Evolutionary conservation across 2,888 invertebrate genomes (phyloP).

Genomic region (Drosophila acutilabella): DNA sequence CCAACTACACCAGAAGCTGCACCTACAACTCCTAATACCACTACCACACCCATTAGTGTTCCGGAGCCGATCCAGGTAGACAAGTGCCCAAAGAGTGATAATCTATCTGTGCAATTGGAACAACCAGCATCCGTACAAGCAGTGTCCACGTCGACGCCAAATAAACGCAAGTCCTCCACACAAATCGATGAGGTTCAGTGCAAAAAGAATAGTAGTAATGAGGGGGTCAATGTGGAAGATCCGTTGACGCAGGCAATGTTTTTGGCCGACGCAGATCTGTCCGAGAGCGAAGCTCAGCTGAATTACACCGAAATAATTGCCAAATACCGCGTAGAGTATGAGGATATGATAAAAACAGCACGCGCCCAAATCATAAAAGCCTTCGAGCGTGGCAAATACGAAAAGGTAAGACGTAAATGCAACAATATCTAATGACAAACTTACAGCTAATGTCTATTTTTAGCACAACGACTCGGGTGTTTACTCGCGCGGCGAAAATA

Average conservation of each 20-base stretch:
- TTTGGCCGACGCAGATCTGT: slow-evolving; percentile 7
- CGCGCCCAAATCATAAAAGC: slow-evolving; percentile 79
- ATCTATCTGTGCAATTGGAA: slow-evolving; percentile 7
- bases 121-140: slow-evolving; percentile 5
- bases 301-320: slow-evolving; percentile 31
- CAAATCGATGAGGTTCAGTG: slow-evolving; percentile 63
- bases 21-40: background rate
- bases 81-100: background rate
- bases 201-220: slow-evolving; percentile 55
- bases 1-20: background rate
- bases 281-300: slow-evolving; percentile 35
- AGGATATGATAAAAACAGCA: slow-evolving; percentile 65
- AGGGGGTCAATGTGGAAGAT: slow-evolving; percentile 37
- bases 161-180: slow-evolving; percentile 66
- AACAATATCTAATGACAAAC: background rate
- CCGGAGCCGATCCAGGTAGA: background rate
- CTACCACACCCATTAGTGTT: background rate
- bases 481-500: slow-evolving; percentile 82
- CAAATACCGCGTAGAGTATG: slow-evolving; percentile 69
- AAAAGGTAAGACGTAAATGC: slow-evolving; percentile 38
- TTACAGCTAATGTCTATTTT: background rate
- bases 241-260: slow-evolving; percentile 9
- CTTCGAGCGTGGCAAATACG: slow-evolving; percentile 71
- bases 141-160: slow-evolving; percentile 60
- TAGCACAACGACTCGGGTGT: slow-evolving; percentile 83